Evolutionary conservation across 2,113 vertebrate species (phyloP), one percentile per base, ranked within the genome.

Genomic region (Forbesichthys agassizii): DNA sequence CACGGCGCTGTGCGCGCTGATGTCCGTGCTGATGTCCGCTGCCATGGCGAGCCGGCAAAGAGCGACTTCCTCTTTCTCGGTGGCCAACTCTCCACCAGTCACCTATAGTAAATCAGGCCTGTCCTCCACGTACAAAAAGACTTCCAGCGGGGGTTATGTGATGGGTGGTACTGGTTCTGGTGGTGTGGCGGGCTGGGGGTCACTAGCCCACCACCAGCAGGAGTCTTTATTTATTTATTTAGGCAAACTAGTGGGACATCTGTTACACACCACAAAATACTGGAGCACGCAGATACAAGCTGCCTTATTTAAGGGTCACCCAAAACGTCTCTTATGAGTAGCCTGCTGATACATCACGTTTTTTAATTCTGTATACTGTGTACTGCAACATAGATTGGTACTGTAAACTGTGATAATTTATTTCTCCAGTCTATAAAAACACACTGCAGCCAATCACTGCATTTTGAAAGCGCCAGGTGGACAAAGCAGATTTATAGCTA

Each of bases 1-100:
- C 69, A 48, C 69, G 69, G 70, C 64, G 63, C 69, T 33, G 42
- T 78, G 75, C 78, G 69, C 56, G 68, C 69, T 1, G 70, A 61
- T 77, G 36, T 60, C 47, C 42, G 82, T 54, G 68, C 69, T 1
- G 70, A 64, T 77, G 42, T 62, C 47, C 33, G 83, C 82, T 88
- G 80, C 87, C 86, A 88, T 88, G 90, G 86, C 72, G 79, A 89
- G 84, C 11, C 11, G n/a, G 60, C 67, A 11, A 3, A 70, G 77
- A 74, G 53, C 68, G 64, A 60, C 74, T 85, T 89, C 79, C 82
- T 69, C 77, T 86, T 75, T 16, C 80, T 86, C 81, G 90, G 90
- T 88, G 87, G 85, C 67, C 83, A 5, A 48, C 27, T 61, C 69
- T 79, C 69, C 54, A 57, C 66, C 49, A 78, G 61, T 33, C 59